A percentile compares a stretch with the other conserved stretches of the same genome.
Conservation (phyloP, 2,113 vertebrate genomes). For the Rallus limicola region DNA sequence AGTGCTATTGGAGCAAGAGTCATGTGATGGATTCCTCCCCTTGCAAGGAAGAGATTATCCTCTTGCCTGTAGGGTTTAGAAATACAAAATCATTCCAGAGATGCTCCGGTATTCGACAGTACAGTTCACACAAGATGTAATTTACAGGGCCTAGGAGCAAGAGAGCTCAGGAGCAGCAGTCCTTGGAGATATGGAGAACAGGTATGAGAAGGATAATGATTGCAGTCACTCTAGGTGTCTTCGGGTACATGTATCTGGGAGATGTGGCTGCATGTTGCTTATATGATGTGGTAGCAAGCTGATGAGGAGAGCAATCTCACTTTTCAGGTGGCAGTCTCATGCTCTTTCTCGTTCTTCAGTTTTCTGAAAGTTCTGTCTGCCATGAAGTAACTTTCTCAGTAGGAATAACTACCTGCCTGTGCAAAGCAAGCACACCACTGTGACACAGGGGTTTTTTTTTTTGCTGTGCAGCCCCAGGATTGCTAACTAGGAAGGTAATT, state of each 20-base stretch:
- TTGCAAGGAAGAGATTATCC: neutral
- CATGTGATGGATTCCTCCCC: neutral
- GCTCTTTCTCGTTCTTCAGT: neutral
- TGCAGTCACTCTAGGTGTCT: neutral
- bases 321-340: neutral
- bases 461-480: neutral
- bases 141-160: neutral
- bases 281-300: neutral
- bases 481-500: neutral
- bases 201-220: neutral
- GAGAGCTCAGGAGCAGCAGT: neutral
- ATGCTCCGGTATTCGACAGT: neutral
- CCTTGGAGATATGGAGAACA: neutral
- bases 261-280: neutral
- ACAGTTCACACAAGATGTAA: neutral
- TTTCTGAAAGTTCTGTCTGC: neutral
- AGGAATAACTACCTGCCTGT: neutral
- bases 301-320: neutral
- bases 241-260: neutral
- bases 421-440: fast-evolving
- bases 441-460: neutral
- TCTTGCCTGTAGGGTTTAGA: neutral
- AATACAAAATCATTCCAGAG: neutral
- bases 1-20: neutral
- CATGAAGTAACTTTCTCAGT: neutral